These are phyloP conservation scores for Triplophysa tibetana DNA, from an alignment of 2,113 vertebrate species.

Conservation along the genomic window DNA sequence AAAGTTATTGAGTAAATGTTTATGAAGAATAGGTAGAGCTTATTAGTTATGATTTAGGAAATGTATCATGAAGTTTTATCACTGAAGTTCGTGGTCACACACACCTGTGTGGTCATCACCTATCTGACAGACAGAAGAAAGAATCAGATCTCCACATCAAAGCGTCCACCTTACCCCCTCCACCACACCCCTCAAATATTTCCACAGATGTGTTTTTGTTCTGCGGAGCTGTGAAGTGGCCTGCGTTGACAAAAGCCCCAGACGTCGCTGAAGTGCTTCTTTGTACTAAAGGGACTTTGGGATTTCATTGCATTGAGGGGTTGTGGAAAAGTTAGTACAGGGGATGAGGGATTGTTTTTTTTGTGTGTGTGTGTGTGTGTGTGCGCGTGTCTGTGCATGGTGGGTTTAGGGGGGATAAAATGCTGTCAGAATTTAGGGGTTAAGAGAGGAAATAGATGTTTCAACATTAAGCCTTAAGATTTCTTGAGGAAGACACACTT, in stretches of 20 bases:
- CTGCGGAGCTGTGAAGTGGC: conserved; percentile 24
- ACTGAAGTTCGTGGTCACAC: conserved; percentile 9
- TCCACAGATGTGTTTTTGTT: conserved; percentile 50
- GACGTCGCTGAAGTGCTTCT: conserved; percentile 40
- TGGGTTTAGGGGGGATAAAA: conserved; percentile 20
- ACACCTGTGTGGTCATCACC: not conserved
- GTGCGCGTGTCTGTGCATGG: not conserved
- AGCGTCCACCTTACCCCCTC: conserved; percentile 19
- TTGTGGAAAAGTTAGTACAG: conserved; percentile 26
- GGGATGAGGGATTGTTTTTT: conserved; percentile 3
- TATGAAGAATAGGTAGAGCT: too few species aligned
- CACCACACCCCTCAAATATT: not conserved
- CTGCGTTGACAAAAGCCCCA: conserved; percentile 24
- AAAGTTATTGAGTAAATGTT: too few species aligned
- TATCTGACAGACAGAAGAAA: conserved; percentile 3
- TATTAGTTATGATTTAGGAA: too few species aligned
- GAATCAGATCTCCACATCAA: conserved; percentile 28
- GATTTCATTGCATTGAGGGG: conserved; percentile 5
- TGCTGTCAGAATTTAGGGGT: conserved; percentile 52
- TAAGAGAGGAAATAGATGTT: conserved; percentile 57
- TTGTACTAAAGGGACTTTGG: conserved; percentile 28
- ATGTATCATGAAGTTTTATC: too few species aligned
- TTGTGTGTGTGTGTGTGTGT: not conserved
- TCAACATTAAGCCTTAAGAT: conserved; percentile 18
- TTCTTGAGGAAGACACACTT: conserved; percentile 15